A percentile compares a stretch with the other conserved stretches of the same genome.
phyloP scores from a whole-genome alignment of 2,797 vertebrate genomes.

The Acridotheres tristis region DNA sequence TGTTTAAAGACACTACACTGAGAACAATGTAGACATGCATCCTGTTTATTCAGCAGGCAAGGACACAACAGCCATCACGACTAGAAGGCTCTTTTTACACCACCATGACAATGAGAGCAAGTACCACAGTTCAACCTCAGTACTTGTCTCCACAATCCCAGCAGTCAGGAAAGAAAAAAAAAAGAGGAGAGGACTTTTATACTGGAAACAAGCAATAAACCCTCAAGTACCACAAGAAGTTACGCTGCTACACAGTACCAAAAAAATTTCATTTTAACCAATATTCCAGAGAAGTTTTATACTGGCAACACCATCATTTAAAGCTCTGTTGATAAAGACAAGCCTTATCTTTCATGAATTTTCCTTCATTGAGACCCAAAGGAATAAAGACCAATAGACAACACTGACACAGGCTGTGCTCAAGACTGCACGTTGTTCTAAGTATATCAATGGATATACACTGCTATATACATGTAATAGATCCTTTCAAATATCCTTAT shows the following conservation, averaged over 20 bases:
- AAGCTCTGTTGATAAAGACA: not conserved
- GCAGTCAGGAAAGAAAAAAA: too few relatives aligned
- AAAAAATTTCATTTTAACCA: not conserved
- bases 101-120: not conserved
- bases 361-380: not conserved
- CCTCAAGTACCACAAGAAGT: not conserved
- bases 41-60: conserved; percentile 50
- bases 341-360: not conserved
- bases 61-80: not conserved
- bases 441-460: rapidly evolving
- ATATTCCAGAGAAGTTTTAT: not conserved
- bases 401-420: not conserved
- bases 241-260: not conserved
- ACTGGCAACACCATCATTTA: not conserved
- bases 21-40: conserved; percentile 36
- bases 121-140: not conserved
- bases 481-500: not conserved
- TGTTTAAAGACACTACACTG: conserved; percentile 4
- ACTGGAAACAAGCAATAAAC: not conserved
- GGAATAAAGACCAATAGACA: not conserved
- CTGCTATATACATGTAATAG: rapidly evolving
- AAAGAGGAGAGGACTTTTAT: not conserved
- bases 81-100: conserved; percentile 4
- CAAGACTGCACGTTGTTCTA: not conserved
- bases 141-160: not conserved